A percentile compares a stretch with the other conserved stretches of the same genome.
phyloP scores from a whole-genome alignment of 2,797 vertebrate genomes.

The Pachyuromys duprasi region DNA sequence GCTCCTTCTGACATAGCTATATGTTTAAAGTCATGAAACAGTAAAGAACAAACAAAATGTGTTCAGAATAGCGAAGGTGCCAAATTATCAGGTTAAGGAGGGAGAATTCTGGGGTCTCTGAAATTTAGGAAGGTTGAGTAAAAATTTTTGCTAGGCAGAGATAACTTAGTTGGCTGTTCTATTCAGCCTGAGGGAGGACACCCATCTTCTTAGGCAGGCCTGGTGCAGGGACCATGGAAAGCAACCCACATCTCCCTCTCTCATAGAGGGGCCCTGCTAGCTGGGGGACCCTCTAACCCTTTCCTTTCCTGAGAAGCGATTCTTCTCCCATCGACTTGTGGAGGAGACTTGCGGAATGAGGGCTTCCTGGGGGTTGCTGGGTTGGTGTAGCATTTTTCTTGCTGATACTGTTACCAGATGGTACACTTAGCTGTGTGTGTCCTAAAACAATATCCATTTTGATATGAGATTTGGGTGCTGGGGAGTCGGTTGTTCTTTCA shows the following conservation, averaged over 20 bases:
- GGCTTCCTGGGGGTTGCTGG: not conserved
- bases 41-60: not conserved
- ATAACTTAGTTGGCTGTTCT: not conserved
- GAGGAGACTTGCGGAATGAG: not conserved
- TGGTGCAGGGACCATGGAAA: fast-evolving
- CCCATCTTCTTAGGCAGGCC: not conserved
- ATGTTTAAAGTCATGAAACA: not conserved
- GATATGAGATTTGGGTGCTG: constrained; percentile 24
- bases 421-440: not conserved
- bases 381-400: not conserved
- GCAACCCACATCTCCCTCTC: not conserved
- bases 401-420: not conserved
- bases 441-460: not conserved
- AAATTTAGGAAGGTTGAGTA: not conserved
- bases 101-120: not conserved
- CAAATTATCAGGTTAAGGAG: not conserved
- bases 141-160: not conserved
- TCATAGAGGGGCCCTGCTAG: not conserved
- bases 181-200: not conserved
- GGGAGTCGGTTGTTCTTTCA: not conserved
- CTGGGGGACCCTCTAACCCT: not conserved
- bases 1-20: not conserved
- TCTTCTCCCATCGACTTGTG: not conserved
- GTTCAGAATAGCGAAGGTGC: not conserved
- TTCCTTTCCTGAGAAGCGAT: not conserved